phyloP scores from a whole-genome alignment of 2,888 invertebrate species.

The Penaeus monodon region DNA sequence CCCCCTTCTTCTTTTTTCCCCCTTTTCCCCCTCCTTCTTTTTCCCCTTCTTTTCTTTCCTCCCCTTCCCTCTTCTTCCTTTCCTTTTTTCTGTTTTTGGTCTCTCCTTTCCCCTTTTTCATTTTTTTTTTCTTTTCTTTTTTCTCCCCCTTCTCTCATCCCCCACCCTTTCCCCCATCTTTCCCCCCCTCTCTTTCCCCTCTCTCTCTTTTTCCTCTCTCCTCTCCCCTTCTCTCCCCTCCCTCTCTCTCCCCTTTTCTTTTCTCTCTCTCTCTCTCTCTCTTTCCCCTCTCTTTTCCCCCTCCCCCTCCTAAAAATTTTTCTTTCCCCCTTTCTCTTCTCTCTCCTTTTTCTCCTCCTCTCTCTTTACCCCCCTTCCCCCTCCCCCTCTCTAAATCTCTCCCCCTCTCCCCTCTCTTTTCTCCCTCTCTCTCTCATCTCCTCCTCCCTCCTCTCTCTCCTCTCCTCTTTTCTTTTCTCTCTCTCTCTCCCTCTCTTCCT shows the following conservation, averaged over 20 bases:
- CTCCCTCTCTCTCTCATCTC: not conserved
- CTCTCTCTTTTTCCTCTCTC: not conserved
- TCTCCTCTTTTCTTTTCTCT: not conserved
- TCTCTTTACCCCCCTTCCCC: too few species aligned
- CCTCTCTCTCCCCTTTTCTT: not conserved
- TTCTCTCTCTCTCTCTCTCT: not conserved
- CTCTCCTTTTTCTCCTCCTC: too few species aligned
- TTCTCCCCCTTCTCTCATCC: not conserved
- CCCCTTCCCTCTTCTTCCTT: not conserved
- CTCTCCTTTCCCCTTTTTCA: not conserved
- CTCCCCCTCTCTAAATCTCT: not conserved
- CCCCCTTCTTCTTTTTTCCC: not conserved
- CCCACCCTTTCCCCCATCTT: not conserved
- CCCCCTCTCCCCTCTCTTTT: not conserved
- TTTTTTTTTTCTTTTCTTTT: not conserved
- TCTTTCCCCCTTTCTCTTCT: not conserved
- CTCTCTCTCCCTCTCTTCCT: not conserved
- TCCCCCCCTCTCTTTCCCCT: not conserved
- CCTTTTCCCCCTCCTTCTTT: not conserved
- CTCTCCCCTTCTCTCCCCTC: not conserved
- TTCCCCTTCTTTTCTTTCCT: not conserved
- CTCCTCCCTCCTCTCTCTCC: not conserved
- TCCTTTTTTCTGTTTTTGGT: not conserved
- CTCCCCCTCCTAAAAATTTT: too few species aligned
- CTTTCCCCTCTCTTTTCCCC: too few species aligned